A percentile compares a stretch with the other conserved stretches of the same genome.
Evolutionary conservation across 2,113 vertebrate genomes (phyloP).

Genomic region (Odocoileus virginianus): DNA sequence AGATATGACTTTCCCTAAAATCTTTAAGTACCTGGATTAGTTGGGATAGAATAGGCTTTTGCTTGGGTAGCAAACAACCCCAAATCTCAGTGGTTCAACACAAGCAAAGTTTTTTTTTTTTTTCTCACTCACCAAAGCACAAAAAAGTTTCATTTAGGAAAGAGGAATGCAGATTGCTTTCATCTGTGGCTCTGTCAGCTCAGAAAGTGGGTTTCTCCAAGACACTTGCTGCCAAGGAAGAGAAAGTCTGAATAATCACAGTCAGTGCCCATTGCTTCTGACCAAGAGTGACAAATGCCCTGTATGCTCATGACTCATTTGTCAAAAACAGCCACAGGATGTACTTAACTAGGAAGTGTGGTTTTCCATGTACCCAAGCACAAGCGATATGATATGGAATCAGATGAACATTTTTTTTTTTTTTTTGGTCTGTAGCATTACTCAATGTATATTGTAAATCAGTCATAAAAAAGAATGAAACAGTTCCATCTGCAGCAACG

Average conservation of each 20-base stretch:
- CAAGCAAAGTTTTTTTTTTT: neutral
- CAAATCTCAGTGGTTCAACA: neutral
- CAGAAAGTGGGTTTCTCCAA: neutral
- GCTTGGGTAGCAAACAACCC: neutral
- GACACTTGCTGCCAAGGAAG: neutral
- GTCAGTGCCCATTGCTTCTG: neutral
- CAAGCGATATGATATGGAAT: neutral
- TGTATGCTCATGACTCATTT: neutral
- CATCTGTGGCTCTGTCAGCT: neutral
- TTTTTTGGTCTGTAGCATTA: neutral
- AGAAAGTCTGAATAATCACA: neutral
- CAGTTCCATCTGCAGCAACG: neutral
- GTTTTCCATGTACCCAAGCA: neutral
- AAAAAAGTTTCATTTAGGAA: neutral
- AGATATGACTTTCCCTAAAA: neutral
- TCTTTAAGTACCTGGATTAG: neutral
- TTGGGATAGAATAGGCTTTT: neutral
- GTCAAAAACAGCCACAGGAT: neutral
- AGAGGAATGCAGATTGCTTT: neutral
- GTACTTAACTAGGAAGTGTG: neutral
- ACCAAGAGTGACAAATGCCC: neutral
- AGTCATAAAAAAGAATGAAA: neutral
- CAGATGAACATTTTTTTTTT: neutral
- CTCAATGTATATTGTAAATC: neutral
- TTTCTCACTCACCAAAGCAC: neutral